Base-by-base conservation (phyloP, 2,888 invertebrate genomes). In the Pelosia muscerda region DNA sequence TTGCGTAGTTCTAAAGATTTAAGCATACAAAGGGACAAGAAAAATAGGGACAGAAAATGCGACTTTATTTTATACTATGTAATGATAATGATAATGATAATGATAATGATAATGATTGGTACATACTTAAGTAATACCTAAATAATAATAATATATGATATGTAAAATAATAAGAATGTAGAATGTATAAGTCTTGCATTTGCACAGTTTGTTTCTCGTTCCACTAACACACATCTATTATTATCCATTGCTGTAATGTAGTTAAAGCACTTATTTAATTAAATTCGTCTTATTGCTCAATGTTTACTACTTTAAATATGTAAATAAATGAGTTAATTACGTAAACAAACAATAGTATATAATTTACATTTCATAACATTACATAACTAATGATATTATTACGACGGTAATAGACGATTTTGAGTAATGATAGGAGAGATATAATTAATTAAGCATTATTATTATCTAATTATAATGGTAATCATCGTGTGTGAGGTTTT, bases 311-410 rank as follows among this genome's bases (percentile, higher is more conserved):
- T 25, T 59, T 13, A 59, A 23, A 38, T 38, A 23, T 59, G 25
- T 26, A 9, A 54, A 9, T 11, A 31, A 54, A 22, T 62, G 13
- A 53, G 28, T 31, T 54, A 11, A 28, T 53, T 42, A 60, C 54
- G 10, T 56, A 42, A 9, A 28, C 23, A 66, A 66, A 61, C 61
- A 61, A 66, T 28, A 31, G 57, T 57, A 57, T 31, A 31, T 31
- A 28, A 25, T n/a, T 9, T 57, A 57, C 57, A 57, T 57, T 57
- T 57, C 19, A 26, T 28, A 42, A 25, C 23, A 25, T 42, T 60
- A 60, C 60, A 60, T 42, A 60, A 42, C 26, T 38, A 25, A 28
- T 57, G 56, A 25, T 49, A 2, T 5, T 38, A 22, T 15, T 22
- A 55, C 5, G 25, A 25, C 5, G 8, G 26, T 13, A 55, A 6